Conservation (phyloP, 2,888 invertebrate species). For the Linyphia triangularis region DNA sequence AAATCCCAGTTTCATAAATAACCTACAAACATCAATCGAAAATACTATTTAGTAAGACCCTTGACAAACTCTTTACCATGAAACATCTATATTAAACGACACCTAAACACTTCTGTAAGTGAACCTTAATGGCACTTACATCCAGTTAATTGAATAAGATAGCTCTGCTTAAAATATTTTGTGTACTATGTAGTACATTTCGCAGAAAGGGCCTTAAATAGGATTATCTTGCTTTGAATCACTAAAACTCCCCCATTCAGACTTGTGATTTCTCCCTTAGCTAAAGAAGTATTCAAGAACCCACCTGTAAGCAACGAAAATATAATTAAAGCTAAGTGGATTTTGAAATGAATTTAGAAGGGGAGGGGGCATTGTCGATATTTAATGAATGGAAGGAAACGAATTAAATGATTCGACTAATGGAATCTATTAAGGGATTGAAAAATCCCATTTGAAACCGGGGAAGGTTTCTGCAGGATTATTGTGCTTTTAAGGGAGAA, state of each 20-base stretch:
- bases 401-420: slow-evolving; percentile 13
- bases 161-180: no score
- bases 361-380: background rate
- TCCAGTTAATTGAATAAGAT: no score
- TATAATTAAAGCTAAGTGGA: background rate
- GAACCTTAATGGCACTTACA: no score
- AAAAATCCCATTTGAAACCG: background rate
- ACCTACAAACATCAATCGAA: no score
- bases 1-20: no score
- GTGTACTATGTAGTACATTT: no score
- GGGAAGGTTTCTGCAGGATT: background rate
- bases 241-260: background rate
- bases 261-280: background rate
- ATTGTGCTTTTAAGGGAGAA: background rate
- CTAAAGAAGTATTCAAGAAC: background rate
- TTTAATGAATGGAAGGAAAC: slow-evolving; percentile 7
- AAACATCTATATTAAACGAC: no score
- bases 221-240: background rate
- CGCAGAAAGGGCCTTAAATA: background rate
- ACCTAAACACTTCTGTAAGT: no score
- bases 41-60: no score
- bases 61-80: no score
- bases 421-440: slow-evolving; percentile 11
- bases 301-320: background rate
- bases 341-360: slow-evolving; percentile 25